A percentile compares a stretch with the other conserved stretches of the same genome.
phyloP scores from a whole-genome alignment of 2,113 vertebrate species.

The Anseranas semipalmata region DNA sequence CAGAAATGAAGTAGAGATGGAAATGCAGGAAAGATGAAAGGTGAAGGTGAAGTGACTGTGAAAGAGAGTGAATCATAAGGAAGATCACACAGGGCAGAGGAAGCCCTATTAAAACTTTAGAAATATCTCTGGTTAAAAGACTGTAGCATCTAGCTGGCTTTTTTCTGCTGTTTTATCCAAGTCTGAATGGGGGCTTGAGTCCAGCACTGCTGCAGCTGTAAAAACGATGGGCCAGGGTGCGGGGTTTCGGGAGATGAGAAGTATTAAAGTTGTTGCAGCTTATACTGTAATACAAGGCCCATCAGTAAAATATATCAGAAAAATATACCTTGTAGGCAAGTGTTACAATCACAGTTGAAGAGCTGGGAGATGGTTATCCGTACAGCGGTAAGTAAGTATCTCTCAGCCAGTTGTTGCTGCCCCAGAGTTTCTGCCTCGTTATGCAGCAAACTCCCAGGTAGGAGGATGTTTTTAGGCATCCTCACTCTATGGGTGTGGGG shows the following conservation, averaged over 20 bases:
- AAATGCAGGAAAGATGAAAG: neutral
- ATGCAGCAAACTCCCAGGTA: neutral
- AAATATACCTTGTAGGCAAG: accelerated
- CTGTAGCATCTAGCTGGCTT: neutral
- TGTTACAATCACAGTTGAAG: accelerated
- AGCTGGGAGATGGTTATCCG: neutral
- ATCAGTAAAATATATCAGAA: neutral
- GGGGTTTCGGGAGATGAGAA: neutral
- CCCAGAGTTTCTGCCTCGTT: neutral
- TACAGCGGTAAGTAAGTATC: neutral
- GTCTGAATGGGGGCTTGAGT: neutral
- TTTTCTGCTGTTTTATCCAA: neutral
- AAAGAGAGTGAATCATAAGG: neutral
- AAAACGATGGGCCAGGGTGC: neutral
- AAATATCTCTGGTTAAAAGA: neutral
- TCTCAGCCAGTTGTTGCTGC: neutral
- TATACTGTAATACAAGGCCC: neutral
- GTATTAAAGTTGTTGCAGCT: neutral
- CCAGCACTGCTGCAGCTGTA: neutral
- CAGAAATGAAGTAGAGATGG: constrained; percentile 7
- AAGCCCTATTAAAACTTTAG: neutral
- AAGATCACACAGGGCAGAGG: neutral
- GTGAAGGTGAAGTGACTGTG: neutral
- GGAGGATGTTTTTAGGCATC: neutral
- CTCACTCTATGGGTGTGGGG: neutral